Evolutionary conservation across 37 sponge, comb jelly and placozoan genomes (phyloP).

Genomic region (Agelas oroides): DNA sequence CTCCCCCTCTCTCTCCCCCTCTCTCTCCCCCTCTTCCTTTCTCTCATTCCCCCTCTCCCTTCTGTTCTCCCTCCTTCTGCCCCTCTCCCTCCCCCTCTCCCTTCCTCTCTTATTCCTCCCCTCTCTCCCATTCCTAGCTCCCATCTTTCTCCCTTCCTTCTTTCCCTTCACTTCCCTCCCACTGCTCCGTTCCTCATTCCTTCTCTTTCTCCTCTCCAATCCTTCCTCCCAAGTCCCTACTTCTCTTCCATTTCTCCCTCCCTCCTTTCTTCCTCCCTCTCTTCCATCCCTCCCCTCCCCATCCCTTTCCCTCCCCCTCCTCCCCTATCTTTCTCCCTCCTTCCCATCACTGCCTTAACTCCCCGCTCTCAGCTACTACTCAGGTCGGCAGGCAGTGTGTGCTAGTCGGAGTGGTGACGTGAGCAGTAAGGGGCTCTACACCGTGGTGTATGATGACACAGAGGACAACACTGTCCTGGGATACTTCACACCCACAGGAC

Average conservation of each 20-base stretch:
- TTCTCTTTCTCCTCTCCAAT: neutral
- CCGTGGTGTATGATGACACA: slow-evolving; percentile 66
- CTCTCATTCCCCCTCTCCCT: neutral
- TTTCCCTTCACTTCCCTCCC: neutral
- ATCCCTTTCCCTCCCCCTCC: neutral
- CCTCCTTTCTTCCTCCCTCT: neutral
- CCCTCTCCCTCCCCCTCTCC: slow-evolving; percentile 4
- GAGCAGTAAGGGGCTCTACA: slow-evolving; percentile 64
- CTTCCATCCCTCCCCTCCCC: neutral
- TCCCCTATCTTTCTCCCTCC: too few species aligned
- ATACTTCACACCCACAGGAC: slow-evolving; percentile 81
- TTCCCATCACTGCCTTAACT: neutral
- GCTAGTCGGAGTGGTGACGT: slow-evolving; percentile 52
- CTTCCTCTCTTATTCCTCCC: too few species aligned
- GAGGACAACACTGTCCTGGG: slow-evolving; percentile 66
- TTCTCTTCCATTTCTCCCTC: neutral
- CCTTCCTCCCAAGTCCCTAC: neutral
- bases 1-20: neutral
- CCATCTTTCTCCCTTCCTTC: too few species aligned
- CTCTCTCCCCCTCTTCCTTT: neutral
- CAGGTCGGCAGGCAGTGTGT: slow-evolving; percentile 76
- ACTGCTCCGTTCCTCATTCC: too few species aligned
- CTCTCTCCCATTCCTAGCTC: too few species aligned
- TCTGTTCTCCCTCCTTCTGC: neutral
- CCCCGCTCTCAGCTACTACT: slow-evolving; percentile 58